Evolutionary conservation across 2,888 invertebrate genomes (phyloP).

Genomic region (Nomada ferruginata): DNA sequence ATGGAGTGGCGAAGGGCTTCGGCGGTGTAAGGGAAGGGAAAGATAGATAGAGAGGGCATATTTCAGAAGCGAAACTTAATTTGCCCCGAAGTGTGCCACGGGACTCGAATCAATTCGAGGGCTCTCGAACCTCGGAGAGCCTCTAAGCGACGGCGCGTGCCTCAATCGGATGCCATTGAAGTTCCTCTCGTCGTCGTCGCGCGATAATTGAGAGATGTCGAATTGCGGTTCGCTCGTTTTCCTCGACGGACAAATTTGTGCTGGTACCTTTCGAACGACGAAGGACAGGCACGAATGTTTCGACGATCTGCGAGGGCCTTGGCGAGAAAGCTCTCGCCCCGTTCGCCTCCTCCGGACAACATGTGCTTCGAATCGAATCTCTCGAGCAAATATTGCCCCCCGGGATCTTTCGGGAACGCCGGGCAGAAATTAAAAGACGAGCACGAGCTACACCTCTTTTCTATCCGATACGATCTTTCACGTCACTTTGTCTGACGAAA

Average conservation of each 20-base stretch:
- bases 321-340: not conserved
- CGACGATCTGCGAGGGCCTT: not conserved
- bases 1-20: conserved; percentile 17
- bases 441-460: conserved; percentile 31
- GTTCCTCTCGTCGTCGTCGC: conserved; percentile 64
- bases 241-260: conserved; percentile 27
- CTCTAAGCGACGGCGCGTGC: conserved; percentile 76
- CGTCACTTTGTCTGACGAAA: conserved; percentile 66
- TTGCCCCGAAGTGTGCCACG: conserved; percentile 81
- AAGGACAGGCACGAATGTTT: no score
- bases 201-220: conserved; percentile 72
- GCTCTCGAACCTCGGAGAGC: conserved; percentile 76
- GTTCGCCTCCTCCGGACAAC: not conserved
- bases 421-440: conserved; percentile 48
- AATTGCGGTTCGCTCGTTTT: conserved; percentile 60
- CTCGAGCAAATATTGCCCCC: not conserved
- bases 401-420: conserved; percentile 13
- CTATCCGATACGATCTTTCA: conserved; percentile 59
- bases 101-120: conserved; percentile 81
- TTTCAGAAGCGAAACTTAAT: conserved; percentile 82
- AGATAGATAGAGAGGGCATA: conserved; percentile 60
- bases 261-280: not conserved
- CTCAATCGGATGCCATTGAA: conserved; percentile 74
- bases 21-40: conserved; percentile 3
- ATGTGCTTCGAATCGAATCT: conserved; percentile 14